Evolutionary conservation across 2,888 invertebrate species (phyloP).

Genomic region (Netelia fuscicornis): DNA sequence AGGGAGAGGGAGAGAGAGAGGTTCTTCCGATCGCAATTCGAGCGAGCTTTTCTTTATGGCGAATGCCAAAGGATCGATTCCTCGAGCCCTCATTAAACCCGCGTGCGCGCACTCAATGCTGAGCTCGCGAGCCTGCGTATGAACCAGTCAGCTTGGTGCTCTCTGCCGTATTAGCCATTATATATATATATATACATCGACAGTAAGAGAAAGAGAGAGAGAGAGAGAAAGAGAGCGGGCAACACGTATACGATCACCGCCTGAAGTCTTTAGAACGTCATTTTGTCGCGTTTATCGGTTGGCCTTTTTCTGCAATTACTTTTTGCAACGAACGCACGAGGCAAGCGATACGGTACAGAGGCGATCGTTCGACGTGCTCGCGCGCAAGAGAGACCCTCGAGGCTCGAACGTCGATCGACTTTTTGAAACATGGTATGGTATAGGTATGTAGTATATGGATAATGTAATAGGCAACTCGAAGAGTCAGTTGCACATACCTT

Average conservation of each 20-base stretch:
- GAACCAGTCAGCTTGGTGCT: slow-evolving; percentile 29
- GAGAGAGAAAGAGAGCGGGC: slow-evolving; percentile 23
- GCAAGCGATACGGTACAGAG: background rate
- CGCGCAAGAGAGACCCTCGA: slow-evolving; percentile 18
- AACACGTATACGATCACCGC: slow-evolving; percentile 71
- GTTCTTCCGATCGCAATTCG: slow-evolving; percentile 60
- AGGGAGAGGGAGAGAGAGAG: slow-evolving; percentile 10
- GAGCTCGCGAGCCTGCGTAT: slow-evolving; percentile 19
- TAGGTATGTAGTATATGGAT: background rate
- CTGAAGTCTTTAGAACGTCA: slow-evolving; percentile 78
- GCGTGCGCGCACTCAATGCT: slow-evolving; percentile 40
- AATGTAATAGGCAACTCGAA: slow-evolving; percentile 2
- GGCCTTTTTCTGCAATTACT: slow-evolving; percentile 79
- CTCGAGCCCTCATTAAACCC: slow-evolving; percentile 74
- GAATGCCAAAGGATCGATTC: slow-evolving; percentile 74
- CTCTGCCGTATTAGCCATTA: slow-evolving; percentile 25
- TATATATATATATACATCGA: too few relatives aligned
- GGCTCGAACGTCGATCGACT: slow-evolving; percentile 41
- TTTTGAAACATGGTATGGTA: slow-evolving; percentile 14
- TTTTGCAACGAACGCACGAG: slow-evolving; percentile 72
- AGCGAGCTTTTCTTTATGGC: slow-evolving; percentile 60
- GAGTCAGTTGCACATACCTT: slow-evolving; percentile 18
- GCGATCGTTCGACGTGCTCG: slow-evolving; percentile 54
- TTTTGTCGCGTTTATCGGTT: slow-evolving; percentile 79
- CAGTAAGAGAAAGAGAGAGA: slow-evolving; percentile 15